A percentile compares a stretch with the other conserved stretches of the same genome.
Evolutionary conservation across 2,113 vertebrate species (phyloP).

Genomic region (Channa argus): DNA sequence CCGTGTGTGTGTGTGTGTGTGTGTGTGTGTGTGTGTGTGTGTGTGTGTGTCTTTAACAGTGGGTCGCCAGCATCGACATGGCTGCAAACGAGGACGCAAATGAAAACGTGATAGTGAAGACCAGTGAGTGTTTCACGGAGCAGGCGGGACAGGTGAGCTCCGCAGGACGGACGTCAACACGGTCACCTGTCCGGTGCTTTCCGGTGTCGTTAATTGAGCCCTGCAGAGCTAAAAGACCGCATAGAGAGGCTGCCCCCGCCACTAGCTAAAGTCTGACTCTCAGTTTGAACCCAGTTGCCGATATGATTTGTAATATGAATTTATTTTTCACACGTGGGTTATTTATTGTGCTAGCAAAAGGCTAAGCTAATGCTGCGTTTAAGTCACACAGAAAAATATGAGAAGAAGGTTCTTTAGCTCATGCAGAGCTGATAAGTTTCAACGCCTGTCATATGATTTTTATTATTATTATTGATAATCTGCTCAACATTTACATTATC

Average conservation of each 20-base stretch:
- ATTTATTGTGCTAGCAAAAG: neutral
- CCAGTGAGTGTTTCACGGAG: conserved; percentile 87
- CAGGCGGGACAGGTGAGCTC: conserved; percentile 91
- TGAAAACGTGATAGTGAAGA: conserved; percentile 87
- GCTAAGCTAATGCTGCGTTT: conserved; percentile 40
- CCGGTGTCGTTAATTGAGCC: neutral
- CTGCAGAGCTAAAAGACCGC: neutral
- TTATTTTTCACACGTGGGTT: no score
- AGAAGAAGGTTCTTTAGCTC: no score
- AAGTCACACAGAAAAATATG: neutral
- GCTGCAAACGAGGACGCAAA: conserved; percentile 89
- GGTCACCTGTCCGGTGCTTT: no score
- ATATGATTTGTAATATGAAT: no score
- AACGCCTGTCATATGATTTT: no score
- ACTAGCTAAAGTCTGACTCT: neutral
- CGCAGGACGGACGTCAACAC: neutral
- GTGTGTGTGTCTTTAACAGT: conserved; percentile 74
- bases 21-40: neutral
- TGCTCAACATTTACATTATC: no score
- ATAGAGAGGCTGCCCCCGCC: neutral
- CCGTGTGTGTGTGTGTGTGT: no score
- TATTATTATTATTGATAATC: no score
- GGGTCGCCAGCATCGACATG: conserved; percentile 93
- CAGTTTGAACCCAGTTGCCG: neutral
- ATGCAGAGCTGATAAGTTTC: no score